Base-by-base conservation (phyloP, 2,797 vertebrate species). In the Catharus ustulatus region DNA sequence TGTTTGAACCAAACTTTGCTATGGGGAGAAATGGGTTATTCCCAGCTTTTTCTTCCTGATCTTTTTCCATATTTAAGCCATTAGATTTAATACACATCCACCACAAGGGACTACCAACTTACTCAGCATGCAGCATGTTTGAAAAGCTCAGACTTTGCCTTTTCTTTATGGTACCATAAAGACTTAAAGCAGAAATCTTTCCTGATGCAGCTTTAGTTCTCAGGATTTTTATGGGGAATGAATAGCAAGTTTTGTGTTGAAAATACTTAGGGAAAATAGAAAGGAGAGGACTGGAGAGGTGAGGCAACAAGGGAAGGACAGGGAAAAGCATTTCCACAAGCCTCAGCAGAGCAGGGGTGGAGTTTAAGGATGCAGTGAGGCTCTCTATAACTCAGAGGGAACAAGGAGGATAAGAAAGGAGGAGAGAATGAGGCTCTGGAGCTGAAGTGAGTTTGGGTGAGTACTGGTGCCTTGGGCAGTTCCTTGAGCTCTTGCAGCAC, bases 1-100 rank as follows among this genome's bases (percentile, higher is more conserved):
- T 86, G 27, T 55, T 84, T 84, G 85, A 88, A 73, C 20, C 48
- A 67, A 77, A 24, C 38, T 78, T 73, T 76, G 77, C 77, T 55
- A 5, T 17, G 20, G 57, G 69, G 51, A 89, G 51, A 81, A 20
- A 14, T 58, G n/a, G 30, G 24, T 62, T 84, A 78, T 86, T 66
- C 55, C 17, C 29, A 82, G 62, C 26, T 58, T 76, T 73, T 84
- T 54, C 22, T 75, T 64, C n/a, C 34, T 64, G 16, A 10, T 27
- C 69, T 91, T 79, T 83, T 75, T 9, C 34, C 10, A 6, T 68
- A n/a, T 68, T 77, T 85, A 86, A 94, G 32, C 46, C 54, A 58
- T 72, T 63, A 51, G 42, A 58, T 74, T 8, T 0, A 89, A 73
- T 58, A 68, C 40, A 43, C 24, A 51, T 63, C 51, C 51, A 73